phyloP scores from a whole-genome alignment of 2,797 vertebrate species.

The Oryzias sinensis region DNA sequence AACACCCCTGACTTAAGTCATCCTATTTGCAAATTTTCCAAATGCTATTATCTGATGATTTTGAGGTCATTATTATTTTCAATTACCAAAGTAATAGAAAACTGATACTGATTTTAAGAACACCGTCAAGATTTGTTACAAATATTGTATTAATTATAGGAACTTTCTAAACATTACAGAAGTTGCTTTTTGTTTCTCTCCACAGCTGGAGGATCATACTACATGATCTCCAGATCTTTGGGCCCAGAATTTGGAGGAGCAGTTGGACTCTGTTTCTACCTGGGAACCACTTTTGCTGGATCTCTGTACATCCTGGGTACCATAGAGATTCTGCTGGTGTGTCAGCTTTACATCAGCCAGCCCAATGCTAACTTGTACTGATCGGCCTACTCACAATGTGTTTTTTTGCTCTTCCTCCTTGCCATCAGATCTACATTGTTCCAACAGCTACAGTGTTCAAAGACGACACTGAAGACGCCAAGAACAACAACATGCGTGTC shows the following conservation, averaged over 20 bases:
- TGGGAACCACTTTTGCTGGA: slow-evolving; percentile 94
- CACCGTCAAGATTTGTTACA: too few species aligned
- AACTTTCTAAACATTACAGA: too few species aligned
- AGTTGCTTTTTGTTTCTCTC: slow-evolving; percentile 14
- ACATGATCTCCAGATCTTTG: slow-evolving; percentile 95
- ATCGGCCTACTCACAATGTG: background rate
- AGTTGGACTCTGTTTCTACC: slow-evolving; percentile 93
- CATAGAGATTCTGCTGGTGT: slow-evolving; percentile 94
- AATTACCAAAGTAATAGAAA: too few species aligned
- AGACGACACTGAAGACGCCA: slow-evolving; percentile 38
- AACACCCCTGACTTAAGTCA: too few species aligned
- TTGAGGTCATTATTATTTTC: too few species aligned
- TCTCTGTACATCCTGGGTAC: slow-evolving; percentile 96
- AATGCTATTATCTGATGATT: too few species aligned
- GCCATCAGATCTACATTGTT: slow-evolving; percentile 86
- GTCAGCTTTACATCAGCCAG: slow-evolving; percentile 1
- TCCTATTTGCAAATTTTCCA: too few species aligned
- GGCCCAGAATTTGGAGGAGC: slow-evolving; percentile 96
- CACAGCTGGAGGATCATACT: slow-evolving; percentile 93
- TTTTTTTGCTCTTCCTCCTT: background rate
- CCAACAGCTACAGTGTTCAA: slow-evolving; percentile 78
- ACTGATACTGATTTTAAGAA: too few species aligned
- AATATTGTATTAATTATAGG: too few species aligned
- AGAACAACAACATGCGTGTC: slow-evolving; percentile 86
- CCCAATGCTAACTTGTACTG: background rate